phyloP scores from a whole-genome alignment of 2,888 invertebrate species.

The Nephrocerus scutellatus region DNA sequence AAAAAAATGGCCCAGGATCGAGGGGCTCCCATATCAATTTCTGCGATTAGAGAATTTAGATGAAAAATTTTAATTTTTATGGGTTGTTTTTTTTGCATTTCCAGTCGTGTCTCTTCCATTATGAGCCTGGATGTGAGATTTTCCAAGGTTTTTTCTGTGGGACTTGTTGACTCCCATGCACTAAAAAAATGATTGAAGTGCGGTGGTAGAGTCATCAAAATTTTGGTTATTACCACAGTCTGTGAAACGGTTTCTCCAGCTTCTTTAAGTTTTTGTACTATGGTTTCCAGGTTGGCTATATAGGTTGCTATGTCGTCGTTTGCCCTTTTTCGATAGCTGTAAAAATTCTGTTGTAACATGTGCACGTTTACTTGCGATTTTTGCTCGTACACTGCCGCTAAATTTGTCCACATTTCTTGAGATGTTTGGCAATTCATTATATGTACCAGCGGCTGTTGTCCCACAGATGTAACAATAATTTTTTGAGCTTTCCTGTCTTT shows the following conservation, averaged over 20 bases:
- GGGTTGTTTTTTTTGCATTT: conserved; percentile 3
- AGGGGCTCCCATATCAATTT: too few species aligned
- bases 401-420: conserved; percentile 9
- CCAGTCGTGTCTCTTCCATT: conserved; percentile 10
- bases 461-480: conserved; percentile 6
- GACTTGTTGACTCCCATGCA: conserved; percentile 14
- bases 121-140: conserved; percentile 10
- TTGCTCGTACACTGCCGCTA: conserved; percentile 9
- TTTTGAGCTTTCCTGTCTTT: conserved; percentile 9
- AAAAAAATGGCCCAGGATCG: too few species aligned
- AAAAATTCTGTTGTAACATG: conserved; percentile 21
- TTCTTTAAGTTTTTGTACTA: conserved; percentile 14
- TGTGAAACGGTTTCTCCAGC: conserved; percentile 15
- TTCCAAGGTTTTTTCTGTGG: conserved; percentile 6
- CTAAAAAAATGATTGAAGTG: conserved; percentile 13
- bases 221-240: conserved; percentile 8
- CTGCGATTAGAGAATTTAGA: too few species aligned
- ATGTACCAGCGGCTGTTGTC: conserved; percentile 8
- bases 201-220: conserved; percentile 7
- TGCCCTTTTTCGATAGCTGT: conserved; percentile 13
- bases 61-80: too few species aligned
- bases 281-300: conserved; percentile 13
- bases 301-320: conserved; percentile 16
- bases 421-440: conserved; percentile 10
- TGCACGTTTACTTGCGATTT: conserved; percentile 9